These are phyloP conservation scores for Poeciliopsis turrubarensis DNA, from an alignment of 2,113 vertebrate genomes.

Conservation along the genomic window DNA sequence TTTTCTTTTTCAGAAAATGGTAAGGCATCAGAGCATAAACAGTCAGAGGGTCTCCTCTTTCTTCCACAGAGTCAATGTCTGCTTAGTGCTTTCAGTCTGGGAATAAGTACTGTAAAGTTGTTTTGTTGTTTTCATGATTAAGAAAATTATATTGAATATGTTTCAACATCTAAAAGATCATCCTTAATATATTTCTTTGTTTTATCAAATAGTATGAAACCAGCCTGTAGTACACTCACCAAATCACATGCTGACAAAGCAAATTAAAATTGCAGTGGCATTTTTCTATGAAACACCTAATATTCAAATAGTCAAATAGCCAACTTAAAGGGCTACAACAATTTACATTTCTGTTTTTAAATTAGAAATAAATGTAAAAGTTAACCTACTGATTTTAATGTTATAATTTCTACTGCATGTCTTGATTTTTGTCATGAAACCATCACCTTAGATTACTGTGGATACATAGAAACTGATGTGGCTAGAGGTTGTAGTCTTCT, in stretches of 20 bases:
- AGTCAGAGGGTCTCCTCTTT: background rate
- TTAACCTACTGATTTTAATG: background rate
- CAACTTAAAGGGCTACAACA: no score
- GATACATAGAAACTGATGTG: background rate
- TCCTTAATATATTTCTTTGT: background rate
- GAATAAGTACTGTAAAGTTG: background rate
- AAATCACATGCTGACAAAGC: background rate
- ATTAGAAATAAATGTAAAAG: no score
- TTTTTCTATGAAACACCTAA: background rate
- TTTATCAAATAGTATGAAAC: background rate
- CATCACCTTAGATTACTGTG: background rate
- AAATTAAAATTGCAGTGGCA: background rate
- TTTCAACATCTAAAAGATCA: no score
- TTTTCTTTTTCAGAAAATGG: background rate
- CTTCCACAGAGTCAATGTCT: background rate
- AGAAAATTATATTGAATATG: background rate
- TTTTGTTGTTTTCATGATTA: background rate
- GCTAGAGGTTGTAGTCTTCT: background rate
- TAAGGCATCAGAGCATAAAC: background rate
- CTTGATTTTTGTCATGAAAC: background rate
- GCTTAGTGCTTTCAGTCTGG: background rate
- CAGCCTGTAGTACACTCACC: background rate
- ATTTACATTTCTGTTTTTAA: background rate
- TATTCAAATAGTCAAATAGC: background rate
- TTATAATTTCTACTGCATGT: background rate